Conservation (phyloP, 2,797 vertebrate genomes). For the Parambassis ranga region DNA sequence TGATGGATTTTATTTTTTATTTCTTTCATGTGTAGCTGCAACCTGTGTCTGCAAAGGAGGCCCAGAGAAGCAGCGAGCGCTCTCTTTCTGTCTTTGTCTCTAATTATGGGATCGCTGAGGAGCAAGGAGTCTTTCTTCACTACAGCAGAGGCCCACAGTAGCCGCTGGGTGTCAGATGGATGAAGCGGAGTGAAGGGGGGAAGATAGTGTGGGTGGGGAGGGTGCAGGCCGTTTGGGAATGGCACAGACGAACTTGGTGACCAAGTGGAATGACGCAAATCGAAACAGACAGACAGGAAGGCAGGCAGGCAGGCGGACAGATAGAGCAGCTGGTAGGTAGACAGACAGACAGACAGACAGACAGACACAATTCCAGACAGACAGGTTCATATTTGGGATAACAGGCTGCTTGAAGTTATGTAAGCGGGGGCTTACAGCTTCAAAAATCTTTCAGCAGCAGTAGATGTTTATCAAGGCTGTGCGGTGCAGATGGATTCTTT, state of each 20-base stretch:
- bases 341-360: slow-evolving; percentile 8
- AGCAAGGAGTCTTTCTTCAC: slow-evolving; percentile 44
- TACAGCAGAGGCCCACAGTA: slow-evolving; percentile 50
- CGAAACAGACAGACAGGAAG: slow-evolving; percentile 63
- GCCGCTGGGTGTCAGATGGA: slow-evolving; percentile 64
- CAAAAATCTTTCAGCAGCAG: slow-evolving; percentile 33
- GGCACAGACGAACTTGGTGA: slow-evolving; percentile 67
- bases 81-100: slow-evolving; percentile 49
- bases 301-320: slow-evolving; percentile 43
- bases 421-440: slow-evolving; percentile 43
- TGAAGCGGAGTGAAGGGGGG: slow-evolving; percentile 13
- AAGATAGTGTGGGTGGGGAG: slow-evolving; percentile 10
- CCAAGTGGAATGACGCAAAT: slow-evolving; percentile 69
- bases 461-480: slow-evolving; percentile 34
- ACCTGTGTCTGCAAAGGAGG: slow-evolving; percentile 43
- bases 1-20: slow-evolving; percentile 50
- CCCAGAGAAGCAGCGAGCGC: slow-evolving; percentile 24
- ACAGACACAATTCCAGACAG: slow-evolving; percentile 36
- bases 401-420: slow-evolving; percentile 45
- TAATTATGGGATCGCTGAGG: slow-evolving; percentile 54
- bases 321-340: slow-evolving; percentile 53
- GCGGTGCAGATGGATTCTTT: slow-evolving; percentile 18
- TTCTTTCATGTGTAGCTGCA: slow-evolving; percentile 52
- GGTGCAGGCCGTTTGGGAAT: slow-evolving; percentile 44
- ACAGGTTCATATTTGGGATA: slow-evolving; percentile 56